Percentiles rank a stretch among this genome's conserved stretches.
Evolutionary conservation across 1,140 invertebrate genomes (phyloP).

Genomic region (Drosophila micromelanica): DNA sequence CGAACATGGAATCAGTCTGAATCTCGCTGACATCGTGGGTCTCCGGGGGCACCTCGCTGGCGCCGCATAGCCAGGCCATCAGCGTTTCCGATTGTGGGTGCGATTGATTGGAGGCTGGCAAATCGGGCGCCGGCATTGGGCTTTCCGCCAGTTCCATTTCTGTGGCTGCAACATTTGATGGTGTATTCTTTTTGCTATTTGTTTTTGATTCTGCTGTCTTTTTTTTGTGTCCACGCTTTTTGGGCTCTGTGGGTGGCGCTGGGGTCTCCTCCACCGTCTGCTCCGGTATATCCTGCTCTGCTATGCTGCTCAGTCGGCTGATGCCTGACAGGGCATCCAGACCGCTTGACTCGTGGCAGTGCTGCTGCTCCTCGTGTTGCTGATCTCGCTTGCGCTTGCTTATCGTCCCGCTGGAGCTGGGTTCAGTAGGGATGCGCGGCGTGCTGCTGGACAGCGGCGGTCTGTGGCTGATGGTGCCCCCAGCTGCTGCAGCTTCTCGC

Average conservation of each 20-base stretch:
- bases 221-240: not conserved
- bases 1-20: not conserved
- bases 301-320: not conserved
- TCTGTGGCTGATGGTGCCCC: not conserved
- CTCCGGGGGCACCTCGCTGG: not conserved
- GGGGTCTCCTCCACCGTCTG: too few species aligned
- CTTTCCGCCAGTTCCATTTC: not conserved
- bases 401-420: too few species aligned
- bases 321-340: constrained; percentile 12
- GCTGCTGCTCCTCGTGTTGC: not conserved
- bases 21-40: not conserved
- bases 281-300: constrained; percentile 3
- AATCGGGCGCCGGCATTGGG: not conserved
- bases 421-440: not conserved
- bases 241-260: not conserved
- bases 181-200: not conserved
- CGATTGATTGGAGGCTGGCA: not conserved
- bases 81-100: constrained; percentile 10
- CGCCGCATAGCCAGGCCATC: constrained; percentile 3
- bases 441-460: constrained; percentile 31
- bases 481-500: not conserved
- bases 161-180: too few species aligned
- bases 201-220: not conserved
- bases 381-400: not conserved
- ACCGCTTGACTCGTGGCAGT: not conserved